These are phyloP conservation scores for Neuroterus valhalla DNA, from an alignment of 1,140 invertebrate species.

Conservation along the genomic window DNA sequence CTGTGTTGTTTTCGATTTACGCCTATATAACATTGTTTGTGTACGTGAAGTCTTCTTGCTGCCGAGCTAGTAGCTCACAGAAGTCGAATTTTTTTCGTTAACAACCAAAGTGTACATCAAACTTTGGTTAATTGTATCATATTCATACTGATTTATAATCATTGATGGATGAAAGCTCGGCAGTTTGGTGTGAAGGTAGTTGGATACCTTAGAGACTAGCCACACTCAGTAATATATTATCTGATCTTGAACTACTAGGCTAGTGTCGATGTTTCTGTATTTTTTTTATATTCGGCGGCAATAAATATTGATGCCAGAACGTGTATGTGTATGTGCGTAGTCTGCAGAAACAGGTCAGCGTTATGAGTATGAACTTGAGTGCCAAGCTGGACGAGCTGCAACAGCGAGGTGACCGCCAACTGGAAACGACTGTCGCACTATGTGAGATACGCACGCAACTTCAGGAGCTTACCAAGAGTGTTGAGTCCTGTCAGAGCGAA, in stretches of 20 bases:
- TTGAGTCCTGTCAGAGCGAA: constrained; percentile 94
- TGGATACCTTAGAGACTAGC: constrained; percentile 32
- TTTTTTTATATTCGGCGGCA: constrained; percentile 30
- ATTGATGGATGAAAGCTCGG: constrained; percentile 53
- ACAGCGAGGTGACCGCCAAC: constrained; percentile 88
- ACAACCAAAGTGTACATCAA: not conserved
- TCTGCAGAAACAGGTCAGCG: constrained; percentile 96
- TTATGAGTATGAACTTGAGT: constrained; percentile 96
- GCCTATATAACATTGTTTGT: constrained; percentile 33
- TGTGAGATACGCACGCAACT: constrained; percentile 93
- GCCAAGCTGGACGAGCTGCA: constrained; percentile 94
- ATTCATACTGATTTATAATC: too few species aligned
- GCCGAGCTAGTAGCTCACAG: constrained; percentile 46
- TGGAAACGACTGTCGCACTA: constrained; percentile 91
- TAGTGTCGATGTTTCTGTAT: constrained; percentile 12
- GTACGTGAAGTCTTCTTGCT: constrained; percentile 49
- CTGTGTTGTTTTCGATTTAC: constrained; percentile 59
- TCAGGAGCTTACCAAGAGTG: constrained; percentile 93
- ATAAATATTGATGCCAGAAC: constrained; percentile 33
- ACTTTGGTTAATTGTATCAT: too few species aligned
- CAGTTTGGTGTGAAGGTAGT: constrained; percentile 48
- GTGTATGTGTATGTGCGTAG: constrained; percentile 73
- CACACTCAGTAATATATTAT: constrained; percentile 28
- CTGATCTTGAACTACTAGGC: constrained; percentile 26
- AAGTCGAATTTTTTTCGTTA: not conserved